Evolutionary conservation across 2,797 vertebrate species (phyloP).

Genomic region (Pseudochirops cupreus): DNA sequence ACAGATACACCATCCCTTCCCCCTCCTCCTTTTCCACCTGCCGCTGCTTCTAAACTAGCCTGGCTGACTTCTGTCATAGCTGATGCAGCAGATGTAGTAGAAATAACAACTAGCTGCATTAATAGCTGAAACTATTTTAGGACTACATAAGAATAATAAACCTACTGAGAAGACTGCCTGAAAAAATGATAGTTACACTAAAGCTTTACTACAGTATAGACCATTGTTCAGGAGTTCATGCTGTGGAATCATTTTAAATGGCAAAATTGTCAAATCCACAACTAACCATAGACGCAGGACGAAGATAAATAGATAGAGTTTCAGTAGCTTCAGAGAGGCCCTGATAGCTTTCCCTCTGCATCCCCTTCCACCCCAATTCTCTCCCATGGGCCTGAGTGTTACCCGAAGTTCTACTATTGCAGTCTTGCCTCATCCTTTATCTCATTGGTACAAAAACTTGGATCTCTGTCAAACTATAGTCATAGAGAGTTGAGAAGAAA

Average conservation of each 20-base stretch:
- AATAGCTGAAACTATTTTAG: slow-evolving; percentile 16
- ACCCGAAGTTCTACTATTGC: not conserved
- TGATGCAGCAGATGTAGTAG: slow-evolving; percentile 35
- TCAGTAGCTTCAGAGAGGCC: not conserved
- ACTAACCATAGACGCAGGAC: not conserved
- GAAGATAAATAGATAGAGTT: not conserved
- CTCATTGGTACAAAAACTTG: not conserved
- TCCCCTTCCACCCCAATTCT: not conserved
- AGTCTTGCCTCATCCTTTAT: not conserved
- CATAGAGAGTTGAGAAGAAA: not conserved
- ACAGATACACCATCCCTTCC: not conserved
- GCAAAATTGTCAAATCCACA: not conserved
- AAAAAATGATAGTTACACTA: not conserved
- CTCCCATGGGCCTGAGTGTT: fast-evolving
- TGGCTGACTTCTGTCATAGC: not conserved
- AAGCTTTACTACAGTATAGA: not conserved
- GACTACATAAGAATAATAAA: not conserved
- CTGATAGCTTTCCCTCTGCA: fast-evolving
- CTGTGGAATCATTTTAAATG: not conserved
- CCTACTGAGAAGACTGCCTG: not conserved
- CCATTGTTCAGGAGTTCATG: not conserved
- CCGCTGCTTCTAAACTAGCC: not conserved
- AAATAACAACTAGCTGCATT: not conserved
- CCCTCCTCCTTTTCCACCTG: slow-evolving; percentile 18
- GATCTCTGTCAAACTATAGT: not conserved